Evolutionary conservation across 2,888 invertebrate genomes (phyloP), one percentile per base, ranked within the genome.

Genomic region (Cataglyphis rosenhaueri): DNA sequence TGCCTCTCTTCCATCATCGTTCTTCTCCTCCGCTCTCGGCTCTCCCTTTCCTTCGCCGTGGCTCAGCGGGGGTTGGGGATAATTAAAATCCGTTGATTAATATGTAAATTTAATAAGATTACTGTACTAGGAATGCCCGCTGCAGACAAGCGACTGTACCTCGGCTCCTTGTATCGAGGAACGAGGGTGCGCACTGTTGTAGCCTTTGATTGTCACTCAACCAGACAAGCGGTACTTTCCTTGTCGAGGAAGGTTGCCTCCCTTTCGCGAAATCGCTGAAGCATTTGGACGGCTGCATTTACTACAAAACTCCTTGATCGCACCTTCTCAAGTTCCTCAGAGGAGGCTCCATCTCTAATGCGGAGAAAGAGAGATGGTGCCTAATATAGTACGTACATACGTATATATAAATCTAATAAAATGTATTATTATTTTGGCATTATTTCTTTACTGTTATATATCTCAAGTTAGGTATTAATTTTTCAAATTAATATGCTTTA

Each of bases 71-170:
- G 95, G 96, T 95, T 96, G 97, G 96, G 97, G 97, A 97, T 98
- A 98, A 98, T 98, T 98, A 98, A 98, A 98, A 98, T 98, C 97
- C 97, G 97, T 98, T 98, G 98, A 98, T 98, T 98, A 98, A 98
- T 98, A 98, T 98, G 98, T 98, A 98, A 98, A 98, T 98, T 98
- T 98, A 98, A 98, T 98, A 98, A 98, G 98, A 98, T 98, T 98
- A 98, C 97, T 97, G 97, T 97, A 97, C 97, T 97, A 96, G 97
- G 97, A 97, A 97, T 97, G 97, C 94, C 94, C 94, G 92, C 87
- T 93, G 92, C 93, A 93, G 94, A 93, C 93, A 91, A 92, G 92
- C 91, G 90, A 86, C 88, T 87, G 85, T 85, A 85, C 89, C 89
- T 87, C 91, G 84, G 83, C 88, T 89, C 85, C 89, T 90, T 89